Conservation (phyloP, 2,113 vertebrate species). For the Microcebus murinus region DNA sequence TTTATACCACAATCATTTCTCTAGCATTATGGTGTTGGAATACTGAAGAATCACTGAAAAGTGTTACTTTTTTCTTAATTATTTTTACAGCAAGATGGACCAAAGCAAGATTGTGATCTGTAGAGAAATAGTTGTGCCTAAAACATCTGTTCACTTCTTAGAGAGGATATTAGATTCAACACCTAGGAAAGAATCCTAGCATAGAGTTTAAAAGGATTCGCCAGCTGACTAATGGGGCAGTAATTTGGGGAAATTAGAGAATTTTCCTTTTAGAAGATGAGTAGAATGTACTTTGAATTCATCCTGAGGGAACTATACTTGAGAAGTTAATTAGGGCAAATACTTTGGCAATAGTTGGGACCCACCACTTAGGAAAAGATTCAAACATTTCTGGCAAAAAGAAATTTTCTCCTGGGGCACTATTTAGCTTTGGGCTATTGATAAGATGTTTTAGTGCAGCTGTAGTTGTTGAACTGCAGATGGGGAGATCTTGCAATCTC, state of each 20-base stretch:
- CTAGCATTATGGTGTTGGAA: neutral
- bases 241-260: conserved; percentile 66
- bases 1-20: neutral
- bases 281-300: conserved; percentile 59
- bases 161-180: conserved; percentile 27
- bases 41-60: neutral
- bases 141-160: conserved; percentile 56
- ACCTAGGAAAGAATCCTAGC: conserved; percentile 41
- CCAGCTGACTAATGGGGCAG: conserved; percentile 55
- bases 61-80: conserved; percentile 30
- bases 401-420: neutral
- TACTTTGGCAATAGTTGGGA: conserved; percentile 41
- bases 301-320: conserved; percentile 64
- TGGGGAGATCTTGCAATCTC: neutral
- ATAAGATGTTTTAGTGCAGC: conserved; percentile 47
- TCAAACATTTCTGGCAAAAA: conserved; percentile 64
- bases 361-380: conserved; percentile 58
- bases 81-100: conserved; percentile 28
- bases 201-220: conserved; percentile 20
- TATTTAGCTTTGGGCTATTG: conserved; percentile 64
- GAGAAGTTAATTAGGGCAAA: conserved; percentile 72
- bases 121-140: conserved; percentile 18
- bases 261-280: conserved; percentile 57
- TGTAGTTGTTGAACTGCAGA: conserved; percentile 24
- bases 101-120: conserved; percentile 12